Base-by-base conservation (phyloP, 2,797 vertebrate species). In the Catostomus latipinnis region DNA sequence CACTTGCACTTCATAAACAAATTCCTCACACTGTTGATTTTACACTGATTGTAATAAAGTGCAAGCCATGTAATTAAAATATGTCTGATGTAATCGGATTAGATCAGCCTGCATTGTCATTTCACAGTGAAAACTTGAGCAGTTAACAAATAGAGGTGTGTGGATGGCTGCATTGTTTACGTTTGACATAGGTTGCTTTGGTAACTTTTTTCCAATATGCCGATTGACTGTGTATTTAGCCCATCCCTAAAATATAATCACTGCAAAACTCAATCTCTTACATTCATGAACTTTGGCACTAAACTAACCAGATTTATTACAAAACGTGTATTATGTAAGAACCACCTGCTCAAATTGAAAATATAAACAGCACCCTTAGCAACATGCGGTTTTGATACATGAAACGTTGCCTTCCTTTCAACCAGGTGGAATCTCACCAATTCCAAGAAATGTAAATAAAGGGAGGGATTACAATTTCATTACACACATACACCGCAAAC, bases 281-380 rank as follows among this genome's bases (percentile, higher is more conserved):
- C 13, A 66, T 60, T 5, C 52, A 63, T 73, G 82, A 88, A 71
- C 82, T 69, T 74, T 84, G 72, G 82, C 74, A 71, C 73, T 75
- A 80, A 54, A 46, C 73, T 74, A 65, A 54, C 13, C 9, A 12
- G 78, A 48, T 34, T 61, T 46, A 77, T 83, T 67, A 82, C 73
- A 73, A 56, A 78, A 76, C 13, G 66, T 7, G 62, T 82, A 79
- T 92, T 91, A 89, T 74, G 86, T 46, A 92, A 91, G 76, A 56
- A 69, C 45, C 84, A 87, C 62, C 86, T 89, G 89, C 86, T 82
- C 69, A 67, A 57, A 77, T 66, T 67, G 81, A 71, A 83, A 83
- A 86, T 83, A 88, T 68, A 86, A 81, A 83, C 79, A 81, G 61
- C 58, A 52, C 60, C 45, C 71, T 43, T 79, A 76, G 80, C 67